Conservation (phyloP, 2,888 invertebrate species). For the Hydrotaea diabolus region DNA sequence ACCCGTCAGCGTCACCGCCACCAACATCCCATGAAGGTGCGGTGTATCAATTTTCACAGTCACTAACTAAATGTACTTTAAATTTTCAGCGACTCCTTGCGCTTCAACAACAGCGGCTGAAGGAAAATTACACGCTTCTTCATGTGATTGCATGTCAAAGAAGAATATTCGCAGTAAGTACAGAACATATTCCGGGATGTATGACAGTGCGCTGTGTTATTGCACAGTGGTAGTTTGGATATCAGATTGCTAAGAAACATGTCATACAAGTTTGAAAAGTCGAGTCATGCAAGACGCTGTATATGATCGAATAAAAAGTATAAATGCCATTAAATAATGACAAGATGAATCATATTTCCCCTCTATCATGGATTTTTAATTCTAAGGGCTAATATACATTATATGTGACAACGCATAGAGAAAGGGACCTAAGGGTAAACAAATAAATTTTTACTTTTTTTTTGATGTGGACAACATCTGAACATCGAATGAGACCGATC, state of each 20-base stretch:
- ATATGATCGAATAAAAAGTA: too few species aligned
- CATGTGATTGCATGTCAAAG: slow-evolving; percentile 30
- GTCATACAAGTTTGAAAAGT: not conserved
- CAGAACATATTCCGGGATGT: not conserved
- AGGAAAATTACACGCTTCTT: slow-evolving; percentile 12
- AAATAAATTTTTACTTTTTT: too few species aligned
- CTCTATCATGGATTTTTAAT: too few species aligned
- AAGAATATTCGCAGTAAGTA: not conserved
- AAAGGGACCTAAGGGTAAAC: too few species aligned
- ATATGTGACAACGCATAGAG: too few species aligned
- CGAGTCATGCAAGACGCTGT: too few species aligned
- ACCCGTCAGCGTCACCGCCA: too few species aligned
- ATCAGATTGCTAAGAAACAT: not conserved
- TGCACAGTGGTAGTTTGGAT: slow-evolving; percentile 5
- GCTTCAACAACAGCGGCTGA: slow-evolving; percentile 6
- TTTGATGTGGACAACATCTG: too few species aligned
- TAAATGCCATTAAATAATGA: too few species aligned
- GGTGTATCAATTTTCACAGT: slow-evolving; percentile 65
- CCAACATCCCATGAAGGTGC: slow-evolving; percentile 50
- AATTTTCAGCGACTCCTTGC: slow-evolving; percentile 42
- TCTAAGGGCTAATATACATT: too few species aligned
- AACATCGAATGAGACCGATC: too few species aligned
- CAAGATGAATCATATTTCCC: too few species aligned
- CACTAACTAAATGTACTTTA: slow-evolving; percentile 49
- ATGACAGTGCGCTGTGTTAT: not conserved